Evolutionary conservation across 2,113 vertebrate species (phyloP).

Genomic region (Aplodontia rufa): DNA sequence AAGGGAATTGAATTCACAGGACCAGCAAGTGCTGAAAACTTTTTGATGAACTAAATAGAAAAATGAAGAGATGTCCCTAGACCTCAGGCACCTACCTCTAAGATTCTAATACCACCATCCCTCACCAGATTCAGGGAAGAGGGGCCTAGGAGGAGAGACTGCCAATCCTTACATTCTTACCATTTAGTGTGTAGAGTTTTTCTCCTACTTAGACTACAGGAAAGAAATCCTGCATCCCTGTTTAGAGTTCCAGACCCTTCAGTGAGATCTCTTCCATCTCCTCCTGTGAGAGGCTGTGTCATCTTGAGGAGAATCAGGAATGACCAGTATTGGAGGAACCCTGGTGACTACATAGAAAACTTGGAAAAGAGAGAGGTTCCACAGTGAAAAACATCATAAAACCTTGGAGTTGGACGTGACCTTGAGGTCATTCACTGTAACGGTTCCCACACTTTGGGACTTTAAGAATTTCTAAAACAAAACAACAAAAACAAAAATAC

Average conservation of each 20-base stretch:
- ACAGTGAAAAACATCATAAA: background rate
- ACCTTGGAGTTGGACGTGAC: background rate
- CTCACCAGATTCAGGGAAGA: background rate
- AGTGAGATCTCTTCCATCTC: background rate
- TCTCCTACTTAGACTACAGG: background rate
- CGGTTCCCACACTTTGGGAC: background rate
- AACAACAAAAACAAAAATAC: slow-evolving; percentile 8
- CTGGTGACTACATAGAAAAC: background rate
- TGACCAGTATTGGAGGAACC: background rate
- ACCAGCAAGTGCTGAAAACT: background rate
- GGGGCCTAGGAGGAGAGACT: fast-evolving
- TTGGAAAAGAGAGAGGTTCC: background rate
- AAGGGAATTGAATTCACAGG: background rate
- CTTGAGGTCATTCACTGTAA: background rate
- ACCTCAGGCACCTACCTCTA: background rate
- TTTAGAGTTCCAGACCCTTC: background rate
- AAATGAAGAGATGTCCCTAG: background rate
- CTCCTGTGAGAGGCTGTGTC: too few relatives aligned
- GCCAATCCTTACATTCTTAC: background rate
- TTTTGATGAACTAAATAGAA: background rate
- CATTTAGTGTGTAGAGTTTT: background rate
- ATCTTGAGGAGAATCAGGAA: background rate
- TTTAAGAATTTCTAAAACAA: slow-evolving; percentile 42
- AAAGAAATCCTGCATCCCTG: background rate
- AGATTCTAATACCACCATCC: background rate